phyloP scores from a whole-genome alignment of 2,797 vertebrate genomes.

The Masticophis lateralis region DNA sequence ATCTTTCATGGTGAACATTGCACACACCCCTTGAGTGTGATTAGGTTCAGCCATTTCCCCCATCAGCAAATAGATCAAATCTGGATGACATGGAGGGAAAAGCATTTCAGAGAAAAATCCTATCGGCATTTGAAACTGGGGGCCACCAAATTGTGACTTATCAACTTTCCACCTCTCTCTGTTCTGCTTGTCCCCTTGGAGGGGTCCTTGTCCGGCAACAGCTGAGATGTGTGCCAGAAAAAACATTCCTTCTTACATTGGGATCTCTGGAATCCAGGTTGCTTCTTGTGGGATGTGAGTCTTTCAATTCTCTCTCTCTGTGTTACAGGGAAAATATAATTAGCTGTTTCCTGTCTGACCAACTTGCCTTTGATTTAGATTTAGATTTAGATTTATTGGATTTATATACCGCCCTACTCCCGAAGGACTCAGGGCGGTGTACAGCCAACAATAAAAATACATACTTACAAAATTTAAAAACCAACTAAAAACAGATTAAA shows the following conservation, averaged over 20 bases:
- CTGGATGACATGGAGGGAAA: neutral
- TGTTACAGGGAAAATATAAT: neutral
- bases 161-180: neutral
- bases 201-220: neutral
- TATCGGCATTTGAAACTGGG: neutral
- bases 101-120: neutral
- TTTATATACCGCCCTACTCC: no score
- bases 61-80: neutral
- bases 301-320: no score
- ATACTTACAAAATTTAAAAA: no score
- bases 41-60: neutral
- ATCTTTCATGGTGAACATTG: neutral
- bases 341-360: neutral
- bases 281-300: neutral
- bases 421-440: no score
- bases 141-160: neutral
- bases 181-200: fast-evolving
- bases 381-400: no score
- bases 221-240: neutral
- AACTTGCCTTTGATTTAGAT: neutral
- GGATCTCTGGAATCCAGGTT: constrained; percentile 4
- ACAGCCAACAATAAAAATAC: no score
- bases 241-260: neutral
- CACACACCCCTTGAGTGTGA: fast-evolving
- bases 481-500: no score